phyloP scores from a whole-genome alignment of 92 coral and sea anemone genomes.

The Phenganax subtilis region DNA sequence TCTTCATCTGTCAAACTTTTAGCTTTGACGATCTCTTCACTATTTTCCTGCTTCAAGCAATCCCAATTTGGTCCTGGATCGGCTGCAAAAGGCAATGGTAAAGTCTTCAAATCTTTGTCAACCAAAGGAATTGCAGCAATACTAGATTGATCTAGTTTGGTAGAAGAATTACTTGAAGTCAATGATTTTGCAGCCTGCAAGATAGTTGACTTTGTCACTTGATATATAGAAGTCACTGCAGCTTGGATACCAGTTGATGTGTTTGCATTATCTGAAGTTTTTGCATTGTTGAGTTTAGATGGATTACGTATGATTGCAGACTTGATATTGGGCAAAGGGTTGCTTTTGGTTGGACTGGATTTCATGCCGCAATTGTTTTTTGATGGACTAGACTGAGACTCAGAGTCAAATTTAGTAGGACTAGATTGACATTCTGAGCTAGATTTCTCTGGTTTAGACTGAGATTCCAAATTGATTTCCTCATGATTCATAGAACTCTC shows the following conservation, averaged over 20 bases:
- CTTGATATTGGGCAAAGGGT: background rate
- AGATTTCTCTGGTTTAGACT: too few species aligned
- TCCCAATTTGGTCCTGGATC: constrained; percentile 76
- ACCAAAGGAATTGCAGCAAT: constrained; percentile 74
- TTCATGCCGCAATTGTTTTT: too few species aligned
- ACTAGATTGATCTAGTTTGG: background rate
- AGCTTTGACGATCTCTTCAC: constrained; percentile 46
- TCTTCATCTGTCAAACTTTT: constrained; percentile 55
- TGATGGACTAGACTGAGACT: too few species aligned
- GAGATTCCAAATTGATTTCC: too few species aligned
- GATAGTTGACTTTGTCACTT: constrained; percentile 11
- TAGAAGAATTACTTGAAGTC: background rate
- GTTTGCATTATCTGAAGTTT: background rate
- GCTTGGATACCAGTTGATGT: background rate
- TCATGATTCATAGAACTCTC: too few species aligned
- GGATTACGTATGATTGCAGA: background rate
- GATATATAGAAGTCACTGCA: background rate
- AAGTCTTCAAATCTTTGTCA: constrained; percentile 56
- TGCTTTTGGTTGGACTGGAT: too few species aligned
- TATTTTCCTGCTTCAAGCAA: constrained; percentile 59
- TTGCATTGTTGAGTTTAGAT: background rate
- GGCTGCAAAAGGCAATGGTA: constrained; percentile 72
- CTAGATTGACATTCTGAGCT: too few species aligned
- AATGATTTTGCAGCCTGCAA: background rate
- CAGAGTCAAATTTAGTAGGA: too few species aligned